A percentile compares a stretch with the other conserved stretches of the same genome.
Evolutionary conservation across 2,888 invertebrate species (phyloP).

Genomic region (Fissipunctia ypsillon): DNA sequence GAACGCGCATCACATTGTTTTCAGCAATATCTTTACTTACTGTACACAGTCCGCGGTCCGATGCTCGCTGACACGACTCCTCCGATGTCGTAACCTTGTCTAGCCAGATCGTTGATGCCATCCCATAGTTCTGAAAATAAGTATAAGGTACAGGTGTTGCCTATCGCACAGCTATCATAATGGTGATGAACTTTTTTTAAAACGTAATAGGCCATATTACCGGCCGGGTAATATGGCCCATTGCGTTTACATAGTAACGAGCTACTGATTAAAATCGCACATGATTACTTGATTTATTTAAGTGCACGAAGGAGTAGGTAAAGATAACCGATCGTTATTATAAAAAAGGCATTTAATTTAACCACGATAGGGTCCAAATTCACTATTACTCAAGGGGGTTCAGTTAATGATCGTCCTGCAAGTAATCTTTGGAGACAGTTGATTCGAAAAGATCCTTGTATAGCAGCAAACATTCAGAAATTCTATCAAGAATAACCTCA

Average conservation of each 20-base stretch:
- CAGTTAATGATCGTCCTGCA: background rate
- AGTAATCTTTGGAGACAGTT: background rate
- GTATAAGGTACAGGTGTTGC: background rate
- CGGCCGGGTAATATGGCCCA: too few species aligned
- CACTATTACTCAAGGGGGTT: background rate
- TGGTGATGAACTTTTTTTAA: background rate
- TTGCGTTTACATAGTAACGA: background rate
- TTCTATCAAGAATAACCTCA: background rate
- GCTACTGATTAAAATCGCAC: too few species aligned
- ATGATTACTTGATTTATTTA: background rate
- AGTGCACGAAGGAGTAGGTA: background rate
- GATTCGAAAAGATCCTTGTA: background rate
- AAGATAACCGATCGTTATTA: background rate
- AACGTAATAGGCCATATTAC: background rate
- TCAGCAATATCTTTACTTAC: conserved; percentile 30
- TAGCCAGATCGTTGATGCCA: conserved; percentile 74
- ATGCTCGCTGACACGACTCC: conserved; percentile 80
- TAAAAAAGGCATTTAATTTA: background rate
- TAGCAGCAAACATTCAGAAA: background rate
- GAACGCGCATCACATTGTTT: background rate
- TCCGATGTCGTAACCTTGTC: conserved; percentile 75
- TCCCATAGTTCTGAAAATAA: conserved; percentile 79
- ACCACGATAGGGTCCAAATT: background rate
- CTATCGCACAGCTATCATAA: background rate
- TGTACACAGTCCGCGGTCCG: conserved; percentile 75